Evolutionary conservation across 2,113 vertebrate genomes (phyloP), one percentile per base, ranked within the genome.

Genomic region (Gracilinanus agilis): DNA sequence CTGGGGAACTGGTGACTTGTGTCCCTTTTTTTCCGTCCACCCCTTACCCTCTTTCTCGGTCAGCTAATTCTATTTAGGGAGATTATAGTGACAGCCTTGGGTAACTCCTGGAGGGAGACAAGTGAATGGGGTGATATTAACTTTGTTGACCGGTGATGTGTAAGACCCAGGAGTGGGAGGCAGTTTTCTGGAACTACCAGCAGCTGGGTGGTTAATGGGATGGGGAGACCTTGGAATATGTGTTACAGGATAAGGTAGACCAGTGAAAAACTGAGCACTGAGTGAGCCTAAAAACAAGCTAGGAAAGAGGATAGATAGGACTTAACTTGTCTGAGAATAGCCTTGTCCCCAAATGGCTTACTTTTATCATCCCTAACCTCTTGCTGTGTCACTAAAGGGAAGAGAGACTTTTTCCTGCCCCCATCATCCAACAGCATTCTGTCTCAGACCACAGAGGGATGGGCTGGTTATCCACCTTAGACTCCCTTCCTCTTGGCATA

Each of bases 371-470:
- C 67, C n/a, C 61, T 54, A 54, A 89, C 83, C 92, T 94, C 55
- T 8, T 95, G 97, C 96, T 94, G 90, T 97, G 96, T 98, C 97
- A 97, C 91, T 56, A 61, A 54, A 44, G 88, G 92, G 67, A 89
- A 13, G 19, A 91, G 89, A 88, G 95, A 95, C 94, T 94, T 92
- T 29, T 97, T 97, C 97, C 96, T 97, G 96, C 67, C 56, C 25
- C 34, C 0, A 53, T 13, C 24, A 29, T 25, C 49, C 61, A 93
- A 53, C 92, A 54, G 12, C 55, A 53, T 49, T 27, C 88, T 49
- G 56, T 54, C 92, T 61, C 93, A 83, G 90, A 56, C 96, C 96
- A 96, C 97, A 97, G 97, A 97, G 95, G 94, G 92, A 54, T 90
- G 91, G 94, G 61, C 93, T 83, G 53, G 40, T 97, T 97, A 98